phyloP scores from a whole-genome alignment of 2,888 invertebrate species.

The Villa cingulata region DNA sequence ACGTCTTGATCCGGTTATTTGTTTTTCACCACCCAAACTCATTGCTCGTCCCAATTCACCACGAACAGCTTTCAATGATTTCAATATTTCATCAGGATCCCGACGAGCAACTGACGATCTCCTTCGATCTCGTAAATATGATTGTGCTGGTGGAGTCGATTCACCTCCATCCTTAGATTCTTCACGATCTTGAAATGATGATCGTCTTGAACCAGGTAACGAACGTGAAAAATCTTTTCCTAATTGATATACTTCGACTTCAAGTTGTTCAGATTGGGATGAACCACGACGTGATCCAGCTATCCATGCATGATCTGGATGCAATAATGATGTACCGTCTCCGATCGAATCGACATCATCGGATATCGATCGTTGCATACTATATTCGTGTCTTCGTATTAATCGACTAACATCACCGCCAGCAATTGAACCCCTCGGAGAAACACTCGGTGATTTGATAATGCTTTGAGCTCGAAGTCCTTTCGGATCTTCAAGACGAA shows the following conservation, averaged over 20 bases:
- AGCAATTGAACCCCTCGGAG: slow-evolving; percentile 65
- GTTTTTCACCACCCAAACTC: slow-evolving; percentile 52
- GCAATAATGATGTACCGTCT: slow-evolving; percentile 60
- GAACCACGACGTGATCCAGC: slow-evolving; percentile 69
- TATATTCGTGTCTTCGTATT: slow-evolving; percentile 55
- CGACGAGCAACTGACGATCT: slow-evolving; percentile 70
- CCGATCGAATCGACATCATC: slow-evolving; percentile 64
- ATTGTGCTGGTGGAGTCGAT: slow-evolving; percentile 36
- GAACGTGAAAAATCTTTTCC: slow-evolving; percentile 77
- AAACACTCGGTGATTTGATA: slow-evolving; percentile 59
- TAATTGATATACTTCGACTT: slow-evolving; percentile 71
- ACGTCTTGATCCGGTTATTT: slow-evolving; percentile 51
- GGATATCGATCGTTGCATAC: slow-evolving; percentile 61
- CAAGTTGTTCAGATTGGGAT: slow-evolving; percentile 78
- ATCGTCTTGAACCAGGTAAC: slow-evolving; percentile 69
- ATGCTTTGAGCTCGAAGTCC: slow-evolving; percentile 42
- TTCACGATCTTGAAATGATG: slow-evolving; percentile 63
- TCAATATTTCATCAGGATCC: slow-evolving; percentile 73
- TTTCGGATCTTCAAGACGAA: slow-evolving; percentile 68
- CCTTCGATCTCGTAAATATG: slow-evolving; percentile 54
- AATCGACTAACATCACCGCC: slow-evolving; percentile 50
- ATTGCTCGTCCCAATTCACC: slow-evolving; percentile 71
- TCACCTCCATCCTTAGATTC: slow-evolving; percentile 43
- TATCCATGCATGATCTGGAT: slow-evolving; percentile 75
- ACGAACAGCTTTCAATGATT: slow-evolving; percentile 65